Evolutionary conservation across 2,888 invertebrate genomes (phyloP).

Genomic region (Aplocera efformata): DNA sequence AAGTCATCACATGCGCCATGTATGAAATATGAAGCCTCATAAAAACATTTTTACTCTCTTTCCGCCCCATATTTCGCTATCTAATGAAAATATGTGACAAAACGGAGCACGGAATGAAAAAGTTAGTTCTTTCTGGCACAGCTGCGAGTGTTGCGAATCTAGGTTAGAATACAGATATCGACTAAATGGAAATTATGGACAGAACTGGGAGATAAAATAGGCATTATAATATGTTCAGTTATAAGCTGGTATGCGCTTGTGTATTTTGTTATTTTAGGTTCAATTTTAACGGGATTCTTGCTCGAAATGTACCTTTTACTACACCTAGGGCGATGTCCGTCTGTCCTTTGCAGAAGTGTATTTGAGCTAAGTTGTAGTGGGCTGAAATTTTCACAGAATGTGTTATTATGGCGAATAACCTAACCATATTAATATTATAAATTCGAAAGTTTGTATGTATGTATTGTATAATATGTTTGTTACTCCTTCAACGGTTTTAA

Average conservation of each 20-base stretch:
- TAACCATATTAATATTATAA: too few species aligned
- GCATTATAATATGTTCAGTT: slow-evolving; percentile 1
- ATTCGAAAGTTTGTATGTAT: too few species aligned
- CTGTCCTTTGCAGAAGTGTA: too few species aligned
- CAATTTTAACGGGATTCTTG: too few species aligned
- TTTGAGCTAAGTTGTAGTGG: too few species aligned
- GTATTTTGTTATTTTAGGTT: neutral
- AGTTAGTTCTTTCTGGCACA: slow-evolving; percentile 31
- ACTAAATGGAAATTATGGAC: slow-evolving; percentile 24
- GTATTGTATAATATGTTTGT: too few species aligned
- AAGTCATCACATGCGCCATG: slow-evolving; percentile 26
- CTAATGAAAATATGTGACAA: slow-evolving; percentile 42
- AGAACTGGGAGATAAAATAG: slow-evolving; percentile 13
- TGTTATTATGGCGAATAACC: too few species aligned
- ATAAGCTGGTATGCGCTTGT: slow-evolving; percentile 4
- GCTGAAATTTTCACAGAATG: too few species aligned
- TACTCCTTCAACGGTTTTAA: too few species aligned
- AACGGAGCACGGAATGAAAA: slow-evolving; percentile 33
- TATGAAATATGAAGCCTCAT: slow-evolving; percentile 24
- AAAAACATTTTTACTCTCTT: slow-evolving; percentile 34
- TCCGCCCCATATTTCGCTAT: slow-evolving; percentile 32
- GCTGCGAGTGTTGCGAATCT: slow-evolving; percentile 27
- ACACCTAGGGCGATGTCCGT: too few species aligned
- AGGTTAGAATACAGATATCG: slow-evolving; percentile 25
- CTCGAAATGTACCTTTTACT: too few species aligned